Percentiles rank a stretch among this genome's conserved stretches.
Evolutionary conservation across 1,140 invertebrate genomes (phyloP).

Genomic region (Heliothis subflexa): DNA sequence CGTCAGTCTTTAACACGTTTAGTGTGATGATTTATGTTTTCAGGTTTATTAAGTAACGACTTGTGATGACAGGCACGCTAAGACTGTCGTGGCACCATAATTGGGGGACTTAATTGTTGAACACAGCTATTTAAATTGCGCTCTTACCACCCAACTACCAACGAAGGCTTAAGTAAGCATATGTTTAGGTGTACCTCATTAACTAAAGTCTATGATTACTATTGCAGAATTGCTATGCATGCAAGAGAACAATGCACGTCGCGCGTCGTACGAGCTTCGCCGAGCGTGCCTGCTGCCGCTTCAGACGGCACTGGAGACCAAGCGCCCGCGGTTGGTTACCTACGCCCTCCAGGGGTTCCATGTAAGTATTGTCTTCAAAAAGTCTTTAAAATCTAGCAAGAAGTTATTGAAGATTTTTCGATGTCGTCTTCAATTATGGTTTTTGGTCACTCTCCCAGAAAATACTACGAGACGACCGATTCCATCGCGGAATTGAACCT

Average conservation of each 20-base stretch:
- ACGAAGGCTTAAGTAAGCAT: background rate
- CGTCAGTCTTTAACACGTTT: no score
- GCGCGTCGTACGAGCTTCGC: constrained; percentile 93
- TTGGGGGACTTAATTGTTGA: no score
- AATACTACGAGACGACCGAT: constrained; percentile 95
- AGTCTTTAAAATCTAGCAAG: no score
- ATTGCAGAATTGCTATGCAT: constrained; percentile 92
- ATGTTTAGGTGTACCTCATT: background rate
- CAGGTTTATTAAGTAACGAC: no score
- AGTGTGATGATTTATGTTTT: no score
- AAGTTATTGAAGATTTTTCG: no score
- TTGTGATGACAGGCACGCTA: no score
- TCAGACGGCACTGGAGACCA: constrained; percentile 95
- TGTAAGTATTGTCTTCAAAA: constrained; percentile 89
- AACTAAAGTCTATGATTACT: background rate
- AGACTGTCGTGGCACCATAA: no score
- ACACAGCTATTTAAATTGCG: no score
- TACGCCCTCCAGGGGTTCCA: constrained; percentile 94
- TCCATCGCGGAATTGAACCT: constrained; percentile 95
- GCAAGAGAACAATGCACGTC: constrained; percentile 92
- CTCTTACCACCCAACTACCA: no score
- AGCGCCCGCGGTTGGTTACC: constrained; percentile 93
- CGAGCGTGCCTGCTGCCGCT: constrained; percentile 93
- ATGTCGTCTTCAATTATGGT: background rate
- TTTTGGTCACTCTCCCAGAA: constrained; percentile 87